Base-by-base conservation (phyloP, 2,797 vertebrate genomes). In the Syndactyla subalaris region DNA sequence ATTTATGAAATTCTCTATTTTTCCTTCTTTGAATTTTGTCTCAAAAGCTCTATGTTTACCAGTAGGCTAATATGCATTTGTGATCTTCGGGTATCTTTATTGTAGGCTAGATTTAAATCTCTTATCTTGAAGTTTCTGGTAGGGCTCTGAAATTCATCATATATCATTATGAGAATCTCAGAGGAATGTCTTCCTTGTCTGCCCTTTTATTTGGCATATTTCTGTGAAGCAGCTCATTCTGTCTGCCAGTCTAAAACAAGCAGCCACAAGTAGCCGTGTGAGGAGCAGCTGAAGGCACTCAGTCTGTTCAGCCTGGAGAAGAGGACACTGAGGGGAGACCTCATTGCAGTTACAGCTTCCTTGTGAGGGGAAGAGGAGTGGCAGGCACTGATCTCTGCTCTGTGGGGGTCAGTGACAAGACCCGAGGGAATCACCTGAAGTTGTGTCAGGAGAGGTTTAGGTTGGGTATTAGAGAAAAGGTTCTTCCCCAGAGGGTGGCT, bases 1-100 rank as follows among this genome's bases (percentile, higher is more conserved):
- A 32, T 88, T 86, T 87, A 84, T 79, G 43, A 79, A 46, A 39
- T 83, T 89, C 57, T 58, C 32, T 85, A 39, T 51, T 59, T 96
- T 77, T 16, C 36, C 43, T 29, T 46, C 39, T 87, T 76, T 68
- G 12, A 74, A 61, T 84, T 84, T 92, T 72, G 43, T 90, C 95
- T 93, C 91, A 86, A n/a, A 51, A 68, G 36, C 23, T 43, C 0
- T 54, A 5, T n/a, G 12, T 71, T 94, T 88, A 75, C 36, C 15
- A 48, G 16, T 17, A 57, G 26, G 15, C 11, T 27, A 15, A 63
- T 14, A 45, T 6, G 52, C 5, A 36, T 45, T 19, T 15, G 9
- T 32, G 36, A 88, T 15, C 11, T 89, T 79, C 39, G 36, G 30
- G 3, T 46, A 45, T 32, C 46, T 61, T 61, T 39, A 58, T 24